These are phyloP conservation scores for Kuschelorhynchus macadamiae DNA, from an alignment of 2,888 invertebrate species.

Conservation along the genomic window DNA sequence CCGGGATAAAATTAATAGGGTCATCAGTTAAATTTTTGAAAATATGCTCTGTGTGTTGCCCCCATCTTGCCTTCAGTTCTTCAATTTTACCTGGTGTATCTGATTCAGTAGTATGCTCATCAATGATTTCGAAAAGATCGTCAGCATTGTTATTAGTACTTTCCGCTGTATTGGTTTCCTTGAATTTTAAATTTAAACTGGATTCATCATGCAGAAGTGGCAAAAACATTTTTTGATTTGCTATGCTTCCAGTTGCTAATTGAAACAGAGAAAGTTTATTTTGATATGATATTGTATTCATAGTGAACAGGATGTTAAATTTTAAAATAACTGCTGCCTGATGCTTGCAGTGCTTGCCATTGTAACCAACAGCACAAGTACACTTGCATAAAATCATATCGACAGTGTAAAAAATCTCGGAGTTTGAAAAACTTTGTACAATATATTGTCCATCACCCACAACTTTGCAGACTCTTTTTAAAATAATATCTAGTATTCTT, in stretches of 20 bases:
- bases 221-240: neutral
- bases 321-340: constrained; percentile 8
- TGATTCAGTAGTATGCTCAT: neutral
- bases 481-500: constrained; percentile 13
- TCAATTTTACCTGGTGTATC: neutral
- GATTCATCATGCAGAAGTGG: neutral
- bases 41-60: neutral
- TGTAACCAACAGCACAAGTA: neutral
- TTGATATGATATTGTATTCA: constrained; percentile 11
- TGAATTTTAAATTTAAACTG: neutral
- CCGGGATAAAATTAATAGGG: neutral
- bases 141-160: too few relatives aligned
- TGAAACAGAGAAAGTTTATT: constrained; percentile 1
- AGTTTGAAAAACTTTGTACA: neutral
- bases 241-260: neutral
- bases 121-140: too few relatives aligned
- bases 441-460: neutral
- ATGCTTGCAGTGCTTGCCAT: constrained; percentile 8
- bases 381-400: too few relatives aligned
- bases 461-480: constrained; percentile 6
- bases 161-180: neutral
- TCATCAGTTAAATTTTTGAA: neutral
- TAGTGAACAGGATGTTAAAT: neutral
- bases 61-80: neutral
- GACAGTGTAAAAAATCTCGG: neutral